These are phyloP conservation scores for Diarsia rubi DNA, from an alignment of 2,888 invertebrate genomes.

Conservation along the genomic window DNA sequence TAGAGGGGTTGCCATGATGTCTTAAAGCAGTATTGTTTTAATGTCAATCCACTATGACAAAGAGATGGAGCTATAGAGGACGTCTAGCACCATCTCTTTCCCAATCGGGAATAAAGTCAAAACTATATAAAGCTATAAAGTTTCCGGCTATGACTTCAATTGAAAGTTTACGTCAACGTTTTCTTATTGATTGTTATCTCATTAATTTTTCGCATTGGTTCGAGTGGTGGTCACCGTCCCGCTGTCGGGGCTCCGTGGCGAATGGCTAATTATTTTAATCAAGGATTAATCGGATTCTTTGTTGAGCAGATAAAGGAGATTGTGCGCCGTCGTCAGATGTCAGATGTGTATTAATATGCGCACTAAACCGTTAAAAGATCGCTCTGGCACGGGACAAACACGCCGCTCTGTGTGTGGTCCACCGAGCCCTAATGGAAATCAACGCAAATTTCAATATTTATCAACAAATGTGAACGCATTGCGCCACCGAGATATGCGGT, in stretches of 20 bases:
- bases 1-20: too few species aligned
- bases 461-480: conserved; percentile 81
- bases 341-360: conserved; percentile 70
- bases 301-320: conserved; percentile 74
- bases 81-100: too few species aligned
- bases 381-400: conserved; percentile 74
- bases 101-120: too few species aligned
- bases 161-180: conserved; percentile 41
- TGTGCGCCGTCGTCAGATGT: conserved; percentile 76
- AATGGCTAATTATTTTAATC: conserved; percentile 85
- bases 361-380: conserved; percentile 80
- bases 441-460: conserved; percentile 84
- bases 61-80: too few species aligned
- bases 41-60: too few species aligned
- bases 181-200: conserved; percentile 44
- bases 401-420: conserved; percentile 85
- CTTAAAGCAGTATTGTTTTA: too few species aligned
- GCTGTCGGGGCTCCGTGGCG: conserved; percentile 70
- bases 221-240: conserved; percentile 33
- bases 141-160: conserved; percentile 30
- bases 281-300: conserved; percentile 82
- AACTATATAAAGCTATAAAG: conserved; percentile 20
- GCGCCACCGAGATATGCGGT: conserved; percentile 74
- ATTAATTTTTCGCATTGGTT: conserved; percentile 53
- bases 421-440: conserved; percentile 69